Evolutionary conservation across 1,140 invertebrate species (phyloP).

Genomic region (Gonatopus flavifemur): DNA sequence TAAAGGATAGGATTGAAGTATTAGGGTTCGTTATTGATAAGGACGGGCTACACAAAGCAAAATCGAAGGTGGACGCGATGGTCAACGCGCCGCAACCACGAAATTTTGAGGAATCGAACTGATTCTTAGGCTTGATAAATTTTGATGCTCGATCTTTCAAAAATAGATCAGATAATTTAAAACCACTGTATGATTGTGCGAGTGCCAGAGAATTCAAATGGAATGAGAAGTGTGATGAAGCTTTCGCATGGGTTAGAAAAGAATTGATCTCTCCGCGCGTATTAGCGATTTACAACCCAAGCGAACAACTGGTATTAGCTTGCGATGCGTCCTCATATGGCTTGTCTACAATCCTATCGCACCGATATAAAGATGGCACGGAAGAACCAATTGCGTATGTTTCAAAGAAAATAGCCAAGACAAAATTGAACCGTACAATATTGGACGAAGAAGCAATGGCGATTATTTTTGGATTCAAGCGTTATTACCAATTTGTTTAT

Average conservation of each 20-base stretch:
- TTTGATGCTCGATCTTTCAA: slow-evolving; percentile 12
- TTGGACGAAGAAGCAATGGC: slow-evolving; percentile 48
- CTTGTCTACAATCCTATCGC: slow-evolving; percentile 39
- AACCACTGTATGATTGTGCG: slow-evolving; percentile 12
- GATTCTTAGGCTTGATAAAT: slow-evolving; percentile 5
- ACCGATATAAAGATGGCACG: slow-evolving; percentile 29
- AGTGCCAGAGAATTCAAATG: slow-evolving; percentile 3
- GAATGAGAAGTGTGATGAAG: slow-evolving; percentile 6
- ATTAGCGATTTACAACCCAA: slow-evolving; percentile 35
- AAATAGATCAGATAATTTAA: slow-evolving; percentile 8
- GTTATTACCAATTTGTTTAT: slow-evolving; percentile 3
- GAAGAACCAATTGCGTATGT: slow-evolving; percentile 40
- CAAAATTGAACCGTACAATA: slow-evolving; percentile 9
- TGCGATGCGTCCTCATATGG: slow-evolving; percentile 47
- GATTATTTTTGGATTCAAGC: slow-evolving; percentile 29
- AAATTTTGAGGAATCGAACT: slow-evolving; percentile 6
- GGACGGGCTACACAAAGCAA: slow-evolving; percentile 6
- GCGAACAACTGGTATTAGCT: slow-evolving; percentile 31
- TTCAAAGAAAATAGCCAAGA: slow-evolving; percentile 32
- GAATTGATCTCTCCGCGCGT: slow-evolving; percentile 26
- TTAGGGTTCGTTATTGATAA: background rate
- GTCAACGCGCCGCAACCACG: slow-evolving; percentile 11
- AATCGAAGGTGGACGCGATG: slow-evolving; percentile 15
- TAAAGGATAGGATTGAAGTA: background rate
- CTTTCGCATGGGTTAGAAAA: slow-evolving; percentile 23